Evolutionary conservation across 2,888 invertebrate genomes (phyloP).

Genomic region (Heliconius ethilla): DNA sequence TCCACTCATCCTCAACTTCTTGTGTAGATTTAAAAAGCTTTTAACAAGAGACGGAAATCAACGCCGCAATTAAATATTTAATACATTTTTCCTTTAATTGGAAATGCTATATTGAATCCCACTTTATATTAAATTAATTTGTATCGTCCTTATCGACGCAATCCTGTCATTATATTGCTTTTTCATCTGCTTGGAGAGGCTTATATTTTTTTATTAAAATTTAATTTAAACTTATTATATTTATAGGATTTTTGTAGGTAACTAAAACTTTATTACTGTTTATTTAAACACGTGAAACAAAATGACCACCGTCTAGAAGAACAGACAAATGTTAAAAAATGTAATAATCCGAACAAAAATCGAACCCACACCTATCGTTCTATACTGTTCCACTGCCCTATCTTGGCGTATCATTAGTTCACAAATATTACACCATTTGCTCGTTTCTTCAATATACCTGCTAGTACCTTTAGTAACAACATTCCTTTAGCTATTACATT

Average conservation of each 20-base stretch:
- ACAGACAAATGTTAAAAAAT: background rate
- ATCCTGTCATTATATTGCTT: constrained; percentile 3
- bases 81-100: background rate
- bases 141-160: constrained; percentile 1
- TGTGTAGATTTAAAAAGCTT: too few relatives aligned
- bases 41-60: too few relatives aligned
- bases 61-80: background rate
- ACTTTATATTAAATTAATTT: background rate
- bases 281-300: too few relatives aligned
- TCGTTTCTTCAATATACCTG: constrained; percentile 4
- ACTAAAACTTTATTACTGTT: too few relatives aligned
- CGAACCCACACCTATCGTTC: background rate
- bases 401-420: background rate
- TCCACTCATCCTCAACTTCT: too few relatives aligned
- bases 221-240: too few relatives aligned
- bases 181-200: background rate
- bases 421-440: background rate
- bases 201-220: too few relatives aligned
- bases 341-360: background rate
- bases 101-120: background rate
- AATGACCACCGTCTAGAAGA: too few relatives aligned
- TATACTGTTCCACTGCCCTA: background rate
- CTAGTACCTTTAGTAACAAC: background rate
- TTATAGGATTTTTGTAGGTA: too few relatives aligned
- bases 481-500: constrained; percentile 1